Evolutionary conservation across 2,113 vertebrate species (phyloP).

Genomic region (Alosa alosa): DNA sequence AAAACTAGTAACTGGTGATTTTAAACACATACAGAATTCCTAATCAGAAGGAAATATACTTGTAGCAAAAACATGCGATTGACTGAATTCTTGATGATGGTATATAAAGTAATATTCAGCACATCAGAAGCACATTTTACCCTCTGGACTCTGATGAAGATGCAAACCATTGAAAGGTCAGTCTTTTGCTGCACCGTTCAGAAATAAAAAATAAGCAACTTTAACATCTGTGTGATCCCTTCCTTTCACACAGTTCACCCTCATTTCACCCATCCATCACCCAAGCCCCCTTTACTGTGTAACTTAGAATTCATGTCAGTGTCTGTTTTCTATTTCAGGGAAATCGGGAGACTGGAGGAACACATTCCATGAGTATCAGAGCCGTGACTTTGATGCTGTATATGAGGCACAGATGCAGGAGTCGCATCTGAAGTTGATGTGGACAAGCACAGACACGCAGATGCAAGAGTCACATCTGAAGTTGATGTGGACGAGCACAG

Average conservation of each 20-base stretch:
- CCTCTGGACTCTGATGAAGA: too few species aligned
- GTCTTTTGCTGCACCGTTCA: too few species aligned
- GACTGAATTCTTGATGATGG: too few species aligned
- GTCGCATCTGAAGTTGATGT: conserved; percentile 53
- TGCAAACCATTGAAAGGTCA: too few species aligned
- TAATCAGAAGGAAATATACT: too few species aligned
- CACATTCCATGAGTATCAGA: conserved; percentile 73
- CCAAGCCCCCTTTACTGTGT: not conserved
- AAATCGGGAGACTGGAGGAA: conserved; percentile 78
- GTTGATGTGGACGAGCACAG: conserved; percentile 57
- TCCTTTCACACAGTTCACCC: too few species aligned
- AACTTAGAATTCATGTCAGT: not conserved
- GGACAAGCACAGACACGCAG: conserved; percentile 48
- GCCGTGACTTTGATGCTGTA: conserved; percentile 62
- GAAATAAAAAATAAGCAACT: too few species aligned
- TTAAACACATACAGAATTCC: too few species aligned
- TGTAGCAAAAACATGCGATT: too few species aligned
- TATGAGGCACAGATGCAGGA: conserved; percentile 71
- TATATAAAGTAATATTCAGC: too few species aligned
- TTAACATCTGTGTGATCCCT: too few species aligned
- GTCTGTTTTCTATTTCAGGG: conserved; percentile 57
- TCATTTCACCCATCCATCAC: not conserved
- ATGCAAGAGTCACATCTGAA: conserved; percentile 48
- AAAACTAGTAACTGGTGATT: too few species aligned
- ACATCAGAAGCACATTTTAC: not conserved